These are phyloP conservation scores for Pterophyllum scalare DNA, from an alignment of 2,113 vertebrate genomes.

Conservation along the genomic window DNA sequence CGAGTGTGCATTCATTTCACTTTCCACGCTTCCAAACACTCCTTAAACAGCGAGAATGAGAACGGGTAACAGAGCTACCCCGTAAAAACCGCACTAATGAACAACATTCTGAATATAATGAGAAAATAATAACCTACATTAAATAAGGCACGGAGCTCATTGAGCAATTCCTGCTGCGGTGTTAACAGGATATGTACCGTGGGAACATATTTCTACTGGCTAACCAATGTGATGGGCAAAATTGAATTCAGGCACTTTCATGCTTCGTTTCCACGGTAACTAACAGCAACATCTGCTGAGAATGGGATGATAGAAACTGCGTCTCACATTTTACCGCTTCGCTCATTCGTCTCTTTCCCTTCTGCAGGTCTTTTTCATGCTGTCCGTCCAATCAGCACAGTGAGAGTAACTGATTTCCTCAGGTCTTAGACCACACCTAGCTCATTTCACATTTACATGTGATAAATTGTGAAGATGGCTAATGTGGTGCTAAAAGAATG, in stretches of 20 bases:
- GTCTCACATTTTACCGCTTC: not conserved
- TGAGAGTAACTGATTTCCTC: not conserved
- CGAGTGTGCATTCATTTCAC: not conserved
- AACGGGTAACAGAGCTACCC: not conserved
- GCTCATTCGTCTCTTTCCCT: not conserved
- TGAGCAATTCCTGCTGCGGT: not conserved
- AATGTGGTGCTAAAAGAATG: not conserved
- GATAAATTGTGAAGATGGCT: not conserved
- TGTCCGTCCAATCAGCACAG: not conserved
- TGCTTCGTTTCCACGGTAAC: conserved; percentile 40
- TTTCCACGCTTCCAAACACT: not conserved
- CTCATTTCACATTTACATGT: not conserved
- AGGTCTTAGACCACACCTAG: not conserved
- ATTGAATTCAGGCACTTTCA: conserved; percentile 24
- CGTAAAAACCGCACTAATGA: not conserved
- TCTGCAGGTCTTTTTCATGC: not conserved
- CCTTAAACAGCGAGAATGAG: conserved; percentile 1
- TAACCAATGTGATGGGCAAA: not conserved
- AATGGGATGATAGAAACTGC: not conserved
- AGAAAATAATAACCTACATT: conserved; percentile 2
- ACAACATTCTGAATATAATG: conserved; percentile 5
- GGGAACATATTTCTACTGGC: not conserved
- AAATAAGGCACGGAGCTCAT: not conserved
- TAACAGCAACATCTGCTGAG: conserved; percentile 24
- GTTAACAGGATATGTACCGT: not conserved